Percentiles rank a stretch among this genome's conserved stretches.
Conservation (phyloP, 35 echinoderm and acorn worm species). For the Antedon bifida region DNA sequence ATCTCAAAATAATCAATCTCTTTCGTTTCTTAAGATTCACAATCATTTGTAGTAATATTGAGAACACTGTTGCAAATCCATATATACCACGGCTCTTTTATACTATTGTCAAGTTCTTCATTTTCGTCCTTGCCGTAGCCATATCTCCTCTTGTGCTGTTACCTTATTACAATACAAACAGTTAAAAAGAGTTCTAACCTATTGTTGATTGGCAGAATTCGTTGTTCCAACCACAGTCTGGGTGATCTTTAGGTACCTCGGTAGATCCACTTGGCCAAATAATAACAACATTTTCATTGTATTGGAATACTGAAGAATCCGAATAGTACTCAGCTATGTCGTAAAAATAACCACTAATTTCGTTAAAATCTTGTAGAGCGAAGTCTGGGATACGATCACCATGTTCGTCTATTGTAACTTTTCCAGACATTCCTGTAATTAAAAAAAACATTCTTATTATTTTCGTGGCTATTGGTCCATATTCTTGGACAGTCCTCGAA, state of each 20-base stretch:
- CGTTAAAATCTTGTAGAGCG: constrained; percentile 38
- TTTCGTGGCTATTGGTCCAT: neutral
- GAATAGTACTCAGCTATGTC: constrained; percentile 45
- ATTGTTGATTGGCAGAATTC: constrained; percentile 25
- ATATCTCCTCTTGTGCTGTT: too few relatives aligned
- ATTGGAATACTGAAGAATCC: neutral
- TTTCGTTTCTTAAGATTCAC: too few relatives aligned
- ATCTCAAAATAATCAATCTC: too few relatives aligned
- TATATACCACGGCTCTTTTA: too few relatives aligned
- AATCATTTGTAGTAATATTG: too few relatives aligned
- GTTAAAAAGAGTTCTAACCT: neutral
- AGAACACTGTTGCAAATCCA: too few relatives aligned
- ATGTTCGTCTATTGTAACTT: constrained; percentile 30
- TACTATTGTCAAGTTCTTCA: too few relatives aligned
- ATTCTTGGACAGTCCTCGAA: neutral
- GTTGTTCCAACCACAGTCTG: constrained; percentile 45
- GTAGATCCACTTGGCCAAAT: constrained; percentile 22
- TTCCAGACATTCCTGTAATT: constrained; percentile 22
- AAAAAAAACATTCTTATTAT: neutral
- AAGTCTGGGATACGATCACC: constrained; percentile 55
- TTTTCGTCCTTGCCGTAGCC: too few relatives aligned
- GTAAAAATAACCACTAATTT: neutral
- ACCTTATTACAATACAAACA: too few relatives aligned
- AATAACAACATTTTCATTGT: neutral
- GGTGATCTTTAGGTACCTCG: constrained; percentile 14